Evolutionary conservation across 1,140 invertebrate genomes (phyloP), one percentile per base, ranked within the genome.

Genomic region (Neelides sp.): DNA sequence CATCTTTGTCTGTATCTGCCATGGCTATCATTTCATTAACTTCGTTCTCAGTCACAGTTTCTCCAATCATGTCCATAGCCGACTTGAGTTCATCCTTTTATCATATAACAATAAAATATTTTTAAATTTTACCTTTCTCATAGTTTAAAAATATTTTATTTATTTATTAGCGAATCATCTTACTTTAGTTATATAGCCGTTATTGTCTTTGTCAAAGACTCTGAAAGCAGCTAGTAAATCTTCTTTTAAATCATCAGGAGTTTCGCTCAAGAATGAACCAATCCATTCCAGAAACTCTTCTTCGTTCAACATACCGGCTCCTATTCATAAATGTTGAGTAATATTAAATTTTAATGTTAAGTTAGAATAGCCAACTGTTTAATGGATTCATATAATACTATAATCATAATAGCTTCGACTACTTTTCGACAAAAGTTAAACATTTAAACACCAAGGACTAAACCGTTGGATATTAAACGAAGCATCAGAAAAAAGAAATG

Each of bases 41-140:
- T 62, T 83, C 80, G 54, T 71, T 67, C 58, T 83, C 80, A 1
- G 79, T 79, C 35, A 83, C 72, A 3, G 73, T 72, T 67, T 84
- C 82, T 28, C 79, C 80, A 60, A 84, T 83, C 71, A 82, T 78
- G 68, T 83, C 79, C 72, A 84, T 78, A 10, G 80, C 82, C 46
- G 73, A 69, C 62, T 76, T 74, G 28, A 84, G 66, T 68, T 84
- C 82, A 63, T 83, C 80, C 64, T 78, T 71, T 10, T 3, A 26
- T 43, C 13, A 27, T 17, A 34, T 13, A 22, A 35, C 13, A 52
- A 10, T 19, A 42, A 28, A 4, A 24, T 24, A 4, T 39, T 12
- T 30, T 37, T 39, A 15, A 20, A 39, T 7, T 39, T 8, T 8
- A 39, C 36, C 19, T 8, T n/a, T 12, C 8, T 39, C 19, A 19